Conservation (phyloP, 2,888 invertebrate genomes). For the Ommatoiulus sabulosus region DNA sequence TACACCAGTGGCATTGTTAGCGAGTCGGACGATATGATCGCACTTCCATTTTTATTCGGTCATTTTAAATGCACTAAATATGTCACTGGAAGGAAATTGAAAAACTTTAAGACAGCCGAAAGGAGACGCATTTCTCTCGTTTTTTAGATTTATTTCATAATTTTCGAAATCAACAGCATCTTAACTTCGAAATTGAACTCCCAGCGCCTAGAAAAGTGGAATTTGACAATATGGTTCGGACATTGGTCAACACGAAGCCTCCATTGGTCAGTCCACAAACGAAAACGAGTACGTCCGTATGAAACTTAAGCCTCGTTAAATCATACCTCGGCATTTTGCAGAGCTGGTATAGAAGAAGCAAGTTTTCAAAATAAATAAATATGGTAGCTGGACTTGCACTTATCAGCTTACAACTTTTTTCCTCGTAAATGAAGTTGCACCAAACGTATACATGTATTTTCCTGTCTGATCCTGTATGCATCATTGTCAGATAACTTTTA, state of each 20-base stretch:
- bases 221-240: neutral
- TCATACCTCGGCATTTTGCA: no score
- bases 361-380: no score
- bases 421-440: no score
- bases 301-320: no score
- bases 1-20: neutral
- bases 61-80: neutral
- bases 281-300: no score
- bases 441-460: no score
- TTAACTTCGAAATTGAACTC: neutral
- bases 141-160: neutral
- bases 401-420: no score
- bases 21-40: neutral
- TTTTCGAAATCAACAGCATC: neutral
- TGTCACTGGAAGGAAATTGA: neutral
- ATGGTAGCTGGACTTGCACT: no score
- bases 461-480: no score
- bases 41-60: neutral
- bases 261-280: no score
- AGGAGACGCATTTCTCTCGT: neutral
- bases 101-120: neutral
- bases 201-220: neutral
- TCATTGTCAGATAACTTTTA: no score
- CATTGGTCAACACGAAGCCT: neutral
- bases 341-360: no score